Base-by-base conservation (phyloP, 2,113 vertebrate genomes). In the Camelus dromedarius region DNA sequence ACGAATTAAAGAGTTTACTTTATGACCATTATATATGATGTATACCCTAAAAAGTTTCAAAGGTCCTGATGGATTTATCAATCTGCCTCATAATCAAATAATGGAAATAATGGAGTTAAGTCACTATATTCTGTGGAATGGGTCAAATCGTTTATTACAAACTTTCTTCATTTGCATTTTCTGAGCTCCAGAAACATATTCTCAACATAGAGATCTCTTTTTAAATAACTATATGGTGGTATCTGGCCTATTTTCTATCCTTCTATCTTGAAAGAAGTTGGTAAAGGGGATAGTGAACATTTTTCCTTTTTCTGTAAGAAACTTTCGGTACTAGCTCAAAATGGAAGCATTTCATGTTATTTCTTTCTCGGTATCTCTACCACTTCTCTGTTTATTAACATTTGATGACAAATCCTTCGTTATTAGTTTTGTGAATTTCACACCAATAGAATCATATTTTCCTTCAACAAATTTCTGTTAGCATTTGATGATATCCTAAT, bases 321-420 rank as follows among this genome's bases (percentile, higher is more conserved):
- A 82, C 4, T 56, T 88, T 15, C 20, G 66, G 35, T 76, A 62
- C 42, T 91, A 95, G 50, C 22, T 97, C 70, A 92, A 94, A 86
- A 93, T 35, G 35, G 80, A 96, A 97, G 64, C 14, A 92, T 70
- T 96, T 84, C 81, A 84, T 15, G 46, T 67, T 81, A 76, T 94
- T 92, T 96, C 77, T 94, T 95, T 93, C 87, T 67, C 86, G 38
- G 46, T 73, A 95, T 92, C 38, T 60, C 94, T 89, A 75, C 5
- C 38, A 90, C 30, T 93, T 97, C 52, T 95, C 84, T 94, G 48
- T 87, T 97, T 97, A 89, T 92, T 93, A 96, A 81, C 84, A 96
- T 88, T 93, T 94, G 80, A 92, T 90, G 80, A 80, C 76, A 96
- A 97, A 96, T 95, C 58, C 42, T 19, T 73, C 3, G 8, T 93